Base-by-base conservation (phyloP, 2,888 invertebrate species). In the Acrobasis repandana region DNA sequence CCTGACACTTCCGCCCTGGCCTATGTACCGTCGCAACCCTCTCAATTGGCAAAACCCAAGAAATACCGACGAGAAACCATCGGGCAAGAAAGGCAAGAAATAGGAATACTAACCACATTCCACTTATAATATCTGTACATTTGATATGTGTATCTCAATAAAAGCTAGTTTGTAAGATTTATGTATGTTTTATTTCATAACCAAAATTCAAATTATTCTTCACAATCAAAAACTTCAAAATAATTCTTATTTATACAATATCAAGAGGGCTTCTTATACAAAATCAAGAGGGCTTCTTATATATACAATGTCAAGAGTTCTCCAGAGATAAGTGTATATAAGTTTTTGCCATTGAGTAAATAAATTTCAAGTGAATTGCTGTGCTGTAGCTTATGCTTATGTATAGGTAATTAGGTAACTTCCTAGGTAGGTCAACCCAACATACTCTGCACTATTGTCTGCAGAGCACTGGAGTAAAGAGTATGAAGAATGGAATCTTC, bases 1-100 rank as follows among this genome's bases (percentile, higher is more conserved):
- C 77, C 84, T 98, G 51, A 97, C 98, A 0, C 95, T 98, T 74
- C 98, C 98, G 33, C 98, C 98, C n/a, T 98, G 98, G 98, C 97
- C 98, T 0, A 96, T 98, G 94, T 98, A 97, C 79, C 94, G 98
- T 66, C 94, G 95, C 66, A 97, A 97, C 79, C 95, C 98, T 2
- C 89, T 98, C 6, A 95, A 95, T 66, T 98, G 98, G 98, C 97
- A 97, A 80, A 97, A 97, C 79, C 94, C 96, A 54, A 86, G 75
- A 68, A 90, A 66, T 63, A 73, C 78, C 9, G 91, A 92, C 84
- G 93, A 85, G 61, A 87, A 88, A 76, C 77, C 80, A 59, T 76
- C 93, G 33, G 82, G 85, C 67, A 93, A 93, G 70, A 94, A 94
- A 77, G 93, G 93, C 63, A 94, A 94, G 74, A 93, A 93, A 70